These are phyloP conservation scores for Heterochromis multidens DNA, from an alignment of 2,113 vertebrate genomes.

Conservation along the genomic window DNA sequence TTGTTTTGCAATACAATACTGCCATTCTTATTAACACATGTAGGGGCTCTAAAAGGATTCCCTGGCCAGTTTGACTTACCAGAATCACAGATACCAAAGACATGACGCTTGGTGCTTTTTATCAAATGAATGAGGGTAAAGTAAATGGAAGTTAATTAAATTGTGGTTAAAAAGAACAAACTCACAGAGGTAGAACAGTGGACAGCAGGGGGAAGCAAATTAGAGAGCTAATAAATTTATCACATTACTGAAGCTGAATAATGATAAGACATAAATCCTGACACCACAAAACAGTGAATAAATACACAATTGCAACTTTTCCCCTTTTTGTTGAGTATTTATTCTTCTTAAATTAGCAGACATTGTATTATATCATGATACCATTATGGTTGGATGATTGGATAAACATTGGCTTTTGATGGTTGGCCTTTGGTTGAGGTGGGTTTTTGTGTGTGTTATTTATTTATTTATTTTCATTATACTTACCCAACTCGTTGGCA, in stretches of 20 bases:
- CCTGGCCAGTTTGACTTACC: background rate
- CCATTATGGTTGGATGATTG: background rate
- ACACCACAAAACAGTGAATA: background rate
- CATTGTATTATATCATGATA: background rate
- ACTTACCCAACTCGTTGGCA: too few relatives aligned
- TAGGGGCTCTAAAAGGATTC: background rate
- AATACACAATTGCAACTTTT: background rate
- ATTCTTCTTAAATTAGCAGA: background rate
- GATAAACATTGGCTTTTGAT: background rate
- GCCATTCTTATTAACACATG: background rate
- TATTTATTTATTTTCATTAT: too few relatives aligned
- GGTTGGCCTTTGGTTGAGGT: background rate
- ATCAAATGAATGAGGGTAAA: background rate
- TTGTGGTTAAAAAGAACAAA: background rate
- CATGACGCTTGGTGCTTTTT: background rate
- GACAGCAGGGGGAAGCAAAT: background rate
- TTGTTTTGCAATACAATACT: background rate
- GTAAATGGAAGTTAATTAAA: background rate
- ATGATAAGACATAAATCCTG: background rate
- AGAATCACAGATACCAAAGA: background rate
- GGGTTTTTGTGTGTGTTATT: background rate
- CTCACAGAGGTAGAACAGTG: background rate
- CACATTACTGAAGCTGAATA: background rate
- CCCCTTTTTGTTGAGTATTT: background rate
- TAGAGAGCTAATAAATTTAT: background rate